Evolutionary conservation across 2,113 vertebrate species (phyloP).

Genomic region (Nothocercus julius): DNA sequence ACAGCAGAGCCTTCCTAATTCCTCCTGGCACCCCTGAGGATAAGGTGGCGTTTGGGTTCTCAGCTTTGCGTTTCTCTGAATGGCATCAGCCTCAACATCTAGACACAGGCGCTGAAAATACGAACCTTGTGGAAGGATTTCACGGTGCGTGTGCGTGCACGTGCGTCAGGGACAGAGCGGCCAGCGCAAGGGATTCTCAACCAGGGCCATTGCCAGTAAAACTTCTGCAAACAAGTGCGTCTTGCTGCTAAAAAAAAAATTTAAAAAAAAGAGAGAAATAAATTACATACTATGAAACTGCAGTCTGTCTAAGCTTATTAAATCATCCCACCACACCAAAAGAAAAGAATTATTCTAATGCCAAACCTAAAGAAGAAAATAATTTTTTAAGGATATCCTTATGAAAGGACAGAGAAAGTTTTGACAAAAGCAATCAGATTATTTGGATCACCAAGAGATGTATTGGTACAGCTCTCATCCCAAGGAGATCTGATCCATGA

Average conservation of each 20-base stretch:
- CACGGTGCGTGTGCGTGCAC: neutral
- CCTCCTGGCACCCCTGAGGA: neutral
- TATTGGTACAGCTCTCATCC: too few species aligned
- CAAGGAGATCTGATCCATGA: neutral
- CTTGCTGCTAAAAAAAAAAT: neutral
- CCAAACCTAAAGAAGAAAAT: neutral
- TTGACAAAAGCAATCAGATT: neutral
- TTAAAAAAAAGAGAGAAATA: neutral
- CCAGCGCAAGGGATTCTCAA: neutral
- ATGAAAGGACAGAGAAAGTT: neutral
- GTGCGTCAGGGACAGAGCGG: neutral
- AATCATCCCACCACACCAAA: neutral
- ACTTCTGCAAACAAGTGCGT: conserved; percentile 30
- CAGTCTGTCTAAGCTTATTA: neutral
- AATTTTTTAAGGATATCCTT: neutral
- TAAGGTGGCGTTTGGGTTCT: neutral
- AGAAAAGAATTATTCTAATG: neutral
- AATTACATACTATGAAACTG: neutral
- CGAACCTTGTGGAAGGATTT: neutral
- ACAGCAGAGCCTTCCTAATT: neutral
- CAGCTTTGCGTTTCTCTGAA: neutral
- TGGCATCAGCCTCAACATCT: neutral
- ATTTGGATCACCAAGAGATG: neutral
- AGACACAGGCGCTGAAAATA: neutral
- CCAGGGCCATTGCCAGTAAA: neutral